Evolutionary conservation across 2,113 vertebrate genomes (phyloP).

Genomic region (Jaculus jaculus): DNA sequence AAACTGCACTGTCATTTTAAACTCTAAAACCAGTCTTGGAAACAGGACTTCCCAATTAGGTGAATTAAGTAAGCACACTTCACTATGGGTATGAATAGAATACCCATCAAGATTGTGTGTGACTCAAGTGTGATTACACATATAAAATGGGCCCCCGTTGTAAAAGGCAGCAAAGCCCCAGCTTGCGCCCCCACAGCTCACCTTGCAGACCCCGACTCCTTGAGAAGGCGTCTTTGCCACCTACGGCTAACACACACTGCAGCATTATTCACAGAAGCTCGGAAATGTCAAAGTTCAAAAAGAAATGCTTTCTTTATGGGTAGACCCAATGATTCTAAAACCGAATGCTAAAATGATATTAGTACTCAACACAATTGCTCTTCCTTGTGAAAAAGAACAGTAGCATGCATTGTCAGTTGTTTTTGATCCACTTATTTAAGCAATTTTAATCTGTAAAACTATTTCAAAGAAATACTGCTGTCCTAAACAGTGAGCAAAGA

Average conservation of each 20-base stretch:
- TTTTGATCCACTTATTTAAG: constrained; percentile 80
- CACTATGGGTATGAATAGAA: constrained; percentile 70
- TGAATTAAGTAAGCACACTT: constrained; percentile 72
- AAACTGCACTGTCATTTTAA: constrained; percentile 75
- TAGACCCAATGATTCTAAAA: constrained; percentile 72
- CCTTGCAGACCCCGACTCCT: constrained; percentile 74
- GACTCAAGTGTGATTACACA: constrained; percentile 75
- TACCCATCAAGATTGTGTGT: constrained; percentile 70
- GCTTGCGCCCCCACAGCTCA: constrained; percentile 86
- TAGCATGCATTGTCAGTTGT: constrained; percentile 84
- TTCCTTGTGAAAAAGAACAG: constrained; percentile 78
- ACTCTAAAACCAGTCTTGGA: constrained; percentile 68
- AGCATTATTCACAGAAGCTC: constrained; percentile 79
- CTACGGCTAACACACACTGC: constrained; percentile 82
- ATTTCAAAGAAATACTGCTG: constrained; percentile 79
- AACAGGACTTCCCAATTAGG: constrained; percentile 68
- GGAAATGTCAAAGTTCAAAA: constrained; percentile 74
- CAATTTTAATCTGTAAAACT: constrained; percentile 79
- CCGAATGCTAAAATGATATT: constrained; percentile 73
- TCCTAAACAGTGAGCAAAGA: constrained; percentile 78
- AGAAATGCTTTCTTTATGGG: constrained; percentile 79
- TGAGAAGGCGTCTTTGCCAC: constrained; percentile 80
- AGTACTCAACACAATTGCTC: constrained; percentile 73
- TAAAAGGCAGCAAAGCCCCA: constrained; percentile 89
- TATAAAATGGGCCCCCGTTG: constrained; percentile 79